Evolutionary conservation across 2,888 invertebrate species (phyloP).

Genomic region (Adela reaumurella): DNA sequence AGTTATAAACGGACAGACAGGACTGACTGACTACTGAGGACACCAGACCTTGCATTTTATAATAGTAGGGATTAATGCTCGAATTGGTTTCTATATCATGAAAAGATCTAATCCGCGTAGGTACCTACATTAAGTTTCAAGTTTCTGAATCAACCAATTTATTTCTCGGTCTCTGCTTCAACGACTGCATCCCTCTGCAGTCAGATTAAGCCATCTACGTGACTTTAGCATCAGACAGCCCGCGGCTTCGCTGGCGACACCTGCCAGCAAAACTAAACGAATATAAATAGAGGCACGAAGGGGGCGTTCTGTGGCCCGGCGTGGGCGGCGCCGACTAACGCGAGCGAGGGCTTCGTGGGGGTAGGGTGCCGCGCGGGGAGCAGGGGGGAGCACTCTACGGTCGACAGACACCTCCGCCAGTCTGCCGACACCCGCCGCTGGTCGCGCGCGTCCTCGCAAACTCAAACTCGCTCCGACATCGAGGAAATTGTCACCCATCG

Average conservation of each 20-base stretch:
- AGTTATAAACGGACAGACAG: too few relatives aligned
- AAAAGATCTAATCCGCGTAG: too few relatives aligned
- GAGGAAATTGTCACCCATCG: too few relatives aligned
- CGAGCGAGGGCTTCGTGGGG: constrained; percentile 12
- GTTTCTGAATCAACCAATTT: too few relatives aligned
- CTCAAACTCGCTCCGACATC: not conserved
- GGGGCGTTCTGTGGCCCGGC: constrained; percentile 9
- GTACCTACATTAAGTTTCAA: too few relatives aligned
- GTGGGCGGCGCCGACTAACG: constrained; percentile 12
- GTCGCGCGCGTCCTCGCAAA: not conserved
- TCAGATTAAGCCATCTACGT: constrained; percentile 3
- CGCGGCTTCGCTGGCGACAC: constrained; percentile 7
- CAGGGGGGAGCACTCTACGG: constrained; percentile 26
- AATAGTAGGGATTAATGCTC: too few relatives aligned
- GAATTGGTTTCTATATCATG: too few relatives aligned
- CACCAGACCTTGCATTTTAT: too few relatives aligned
- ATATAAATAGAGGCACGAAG: constrained; percentile 8
- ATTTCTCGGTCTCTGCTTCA: too few relatives aligned
- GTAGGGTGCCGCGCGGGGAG: constrained; percentile 15
- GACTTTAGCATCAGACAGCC: not conserved
- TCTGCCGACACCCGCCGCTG: not conserved
- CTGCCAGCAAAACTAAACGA: constrained; percentile 3
- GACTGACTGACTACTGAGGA: too few relatives aligned
- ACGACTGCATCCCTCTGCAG: not conserved
- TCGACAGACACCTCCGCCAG: constrained; percentile 12